Conservation (phyloP, 2,888 invertebrate genomes). For the Rhyacophila evoluta region DNA sequence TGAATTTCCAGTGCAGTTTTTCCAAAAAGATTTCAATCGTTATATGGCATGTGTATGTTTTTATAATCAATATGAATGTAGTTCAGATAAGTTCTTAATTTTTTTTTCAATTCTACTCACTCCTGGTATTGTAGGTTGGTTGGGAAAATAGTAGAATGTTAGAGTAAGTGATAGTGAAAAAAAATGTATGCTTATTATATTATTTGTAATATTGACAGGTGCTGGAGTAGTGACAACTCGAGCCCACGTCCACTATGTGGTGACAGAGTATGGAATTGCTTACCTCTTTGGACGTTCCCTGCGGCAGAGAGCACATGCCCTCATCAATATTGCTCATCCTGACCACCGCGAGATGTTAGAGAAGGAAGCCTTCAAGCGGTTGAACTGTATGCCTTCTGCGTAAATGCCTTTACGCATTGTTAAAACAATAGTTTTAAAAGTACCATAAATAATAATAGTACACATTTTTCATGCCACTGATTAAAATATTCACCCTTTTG, state of each 20-base stretch:
- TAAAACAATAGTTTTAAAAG: neutral
- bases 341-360: slow-evolving; percentile 86
- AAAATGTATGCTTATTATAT: neutral
- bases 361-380: slow-evolving; percentile 87
- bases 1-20: too few relatives aligned
- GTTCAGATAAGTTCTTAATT: too few relatives aligned
- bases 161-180: slow-evolving; percentile 37
- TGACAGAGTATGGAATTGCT: slow-evolving; percentile 93
- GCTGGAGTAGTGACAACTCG: slow-evolving; percentile 94
- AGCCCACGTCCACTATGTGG: slow-evolving; percentile 93
- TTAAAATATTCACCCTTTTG: neutral
- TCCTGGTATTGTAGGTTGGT: too few relatives aligned
- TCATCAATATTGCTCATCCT: slow-evolving; percentile 92
- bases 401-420: slow-evolving; percentile 57
- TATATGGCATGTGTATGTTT: too few relatives aligned
- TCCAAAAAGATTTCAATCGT: too few relatives aligned
- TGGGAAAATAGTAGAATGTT: too few relatives aligned
- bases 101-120: too few relatives aligned
- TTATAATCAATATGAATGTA: too few relatives aligned
- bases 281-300: slow-evolving; percentile 89
- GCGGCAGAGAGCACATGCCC: slow-evolving; percentile 88
- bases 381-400: slow-evolving; percentile 81
- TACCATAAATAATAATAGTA: neutral
- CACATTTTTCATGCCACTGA: neutral
- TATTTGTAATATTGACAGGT: slow-evolving; percentile 68